Evolutionary conservation across 1,140 invertebrate genomes (phyloP), one percentile per base, ranked within the genome.

Genomic region (Ladona fulva): DNA sequence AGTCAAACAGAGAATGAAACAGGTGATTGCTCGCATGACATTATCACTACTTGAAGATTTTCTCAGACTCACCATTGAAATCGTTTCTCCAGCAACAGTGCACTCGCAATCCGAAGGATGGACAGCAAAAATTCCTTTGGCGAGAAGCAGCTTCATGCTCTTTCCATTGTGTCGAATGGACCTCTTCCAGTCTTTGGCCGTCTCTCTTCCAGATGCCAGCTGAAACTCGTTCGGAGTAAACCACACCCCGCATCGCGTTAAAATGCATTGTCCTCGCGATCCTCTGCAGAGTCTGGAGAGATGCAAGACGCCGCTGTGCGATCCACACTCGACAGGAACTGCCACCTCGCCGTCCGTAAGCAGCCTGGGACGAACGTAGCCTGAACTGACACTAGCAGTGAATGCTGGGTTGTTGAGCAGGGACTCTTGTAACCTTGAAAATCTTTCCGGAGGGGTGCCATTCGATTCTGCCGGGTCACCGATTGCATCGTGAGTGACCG

Each of bases 211-310:
- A 79, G 85, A 86, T 19, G 87, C 83, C 76, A 83, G 85, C 81
- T 88, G 87, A 79, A 88, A 88, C 79, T 88, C 86, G 80, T 88
- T 88, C 10, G 87, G 87, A 24, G 87, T 88, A 11, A 88, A 81
- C 86, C 86, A 88, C 74, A 81, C 14, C 22, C 83, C 83, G 77
- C 86, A 82, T 79, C 84, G 86, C 14, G 52, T 66, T 8, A 81
- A 82, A 66, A 87, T 85, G 78, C 85, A 87, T n/a, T 83, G 83
- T 29, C 85, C 86, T 80, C 86, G 86, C 73, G 84, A 86, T 14
- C 86, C 86, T 79, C 86, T 85, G 78, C 85, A 85, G 37, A 87
- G 80, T 79, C 83, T 83, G 12, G 84, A 85, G 74, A 87, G 77
- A 78, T 85, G 85, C 75, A 87, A 79, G 74, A 82, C 80, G 12